Evolutionary conservation across 2,888 invertebrate genomes (phyloP).

Genomic region (Torymus aiolomorphi): DNA sequence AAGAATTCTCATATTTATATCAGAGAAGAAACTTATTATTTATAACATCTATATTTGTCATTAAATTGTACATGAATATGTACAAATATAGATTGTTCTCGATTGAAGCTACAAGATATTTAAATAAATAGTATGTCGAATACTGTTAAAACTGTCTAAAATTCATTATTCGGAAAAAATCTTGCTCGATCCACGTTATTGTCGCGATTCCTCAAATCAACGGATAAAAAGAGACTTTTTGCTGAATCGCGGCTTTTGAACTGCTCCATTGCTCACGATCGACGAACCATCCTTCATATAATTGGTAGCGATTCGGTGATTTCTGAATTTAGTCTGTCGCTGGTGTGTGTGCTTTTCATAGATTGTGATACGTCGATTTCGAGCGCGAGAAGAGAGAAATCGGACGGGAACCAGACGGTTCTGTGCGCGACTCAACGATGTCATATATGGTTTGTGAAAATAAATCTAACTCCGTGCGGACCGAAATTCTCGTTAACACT

Average conservation of each 20-base stretch:
- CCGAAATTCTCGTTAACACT: constrained; percentile 31
- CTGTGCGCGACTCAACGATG: neutral
- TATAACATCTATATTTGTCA: too few relatives aligned
- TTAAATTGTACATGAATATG: too few relatives aligned
- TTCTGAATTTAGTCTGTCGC: constrained; percentile 20
- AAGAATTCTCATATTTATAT: too few relatives aligned
- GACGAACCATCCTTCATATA: neutral
- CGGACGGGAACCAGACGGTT: constrained; percentile 14
- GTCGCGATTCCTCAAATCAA: neutral
- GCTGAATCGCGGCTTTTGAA: neutral
- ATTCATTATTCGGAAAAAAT: too few relatives aligned
- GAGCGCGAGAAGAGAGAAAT: neutral
- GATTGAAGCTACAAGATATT: too few relatives aligned
- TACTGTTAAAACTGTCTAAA: too few relatives aligned
- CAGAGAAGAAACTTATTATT: too few relatives aligned
- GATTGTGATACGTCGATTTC: constrained; percentile 11
- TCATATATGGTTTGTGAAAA: constrained; percentile 32
- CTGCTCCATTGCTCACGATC: neutral
- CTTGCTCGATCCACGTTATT: too few relatives aligned
- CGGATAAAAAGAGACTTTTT: neutral
- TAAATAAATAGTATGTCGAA: too few relatives aligned
- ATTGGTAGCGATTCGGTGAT: neutral
- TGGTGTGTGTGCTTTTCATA: constrained; percentile 9
- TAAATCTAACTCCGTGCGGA: constrained; percentile 20
- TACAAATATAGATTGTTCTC: too few relatives aligned